A percentile compares a stretch with the other conserved stretches of the same genome.
These are phyloP conservation scores for Zoanthus sociatus DNA, from an alignment of 92 coral and sea anemone species.

Conservation along the genomic window DNA sequence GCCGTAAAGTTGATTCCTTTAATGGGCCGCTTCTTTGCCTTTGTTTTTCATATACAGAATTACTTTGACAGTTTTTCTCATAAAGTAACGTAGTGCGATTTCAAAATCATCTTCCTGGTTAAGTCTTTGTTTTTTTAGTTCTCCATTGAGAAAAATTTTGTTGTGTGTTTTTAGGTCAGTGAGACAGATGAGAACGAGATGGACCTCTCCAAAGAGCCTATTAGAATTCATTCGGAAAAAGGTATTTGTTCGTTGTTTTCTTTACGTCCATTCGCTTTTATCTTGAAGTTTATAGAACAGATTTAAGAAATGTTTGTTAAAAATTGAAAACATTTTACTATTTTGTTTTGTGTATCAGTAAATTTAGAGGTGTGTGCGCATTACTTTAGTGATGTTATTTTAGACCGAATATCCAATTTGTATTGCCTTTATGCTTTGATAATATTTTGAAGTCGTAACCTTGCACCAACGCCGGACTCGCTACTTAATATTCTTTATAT, in stretches of 20 bases:
- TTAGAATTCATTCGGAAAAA: not conserved
- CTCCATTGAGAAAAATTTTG: not conserved
- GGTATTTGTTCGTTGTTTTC: not conserved
- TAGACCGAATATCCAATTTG: too few species aligned
- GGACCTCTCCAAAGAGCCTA: not conserved
- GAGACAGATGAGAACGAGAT: slow-evolving; percentile 24
- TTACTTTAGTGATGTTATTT: too few species aligned
- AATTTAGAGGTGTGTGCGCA: not conserved
- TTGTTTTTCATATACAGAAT: too few species aligned
- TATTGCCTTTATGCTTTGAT: too few species aligned
- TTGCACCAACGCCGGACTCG: too few species aligned
- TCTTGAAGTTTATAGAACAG: not conserved
- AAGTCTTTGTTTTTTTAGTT: too few species aligned
- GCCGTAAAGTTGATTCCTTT: too few species aligned
- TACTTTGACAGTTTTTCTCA: too few species aligned
- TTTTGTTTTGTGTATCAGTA: not conserved
- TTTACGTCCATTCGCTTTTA: not conserved
- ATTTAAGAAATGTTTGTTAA: not conserved
- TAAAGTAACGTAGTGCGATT: too few species aligned
- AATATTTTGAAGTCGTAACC: too few species aligned
- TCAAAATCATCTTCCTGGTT: too few species aligned
- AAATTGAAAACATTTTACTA: not conserved
- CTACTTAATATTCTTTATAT: not conserved
- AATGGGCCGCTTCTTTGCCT: too few species aligned
- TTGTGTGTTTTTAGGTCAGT: slow-evolving; percentile 7